Conservation (phyloP, 2,797 vertebrate genomes). For the Hirundo rustica region DNA sequence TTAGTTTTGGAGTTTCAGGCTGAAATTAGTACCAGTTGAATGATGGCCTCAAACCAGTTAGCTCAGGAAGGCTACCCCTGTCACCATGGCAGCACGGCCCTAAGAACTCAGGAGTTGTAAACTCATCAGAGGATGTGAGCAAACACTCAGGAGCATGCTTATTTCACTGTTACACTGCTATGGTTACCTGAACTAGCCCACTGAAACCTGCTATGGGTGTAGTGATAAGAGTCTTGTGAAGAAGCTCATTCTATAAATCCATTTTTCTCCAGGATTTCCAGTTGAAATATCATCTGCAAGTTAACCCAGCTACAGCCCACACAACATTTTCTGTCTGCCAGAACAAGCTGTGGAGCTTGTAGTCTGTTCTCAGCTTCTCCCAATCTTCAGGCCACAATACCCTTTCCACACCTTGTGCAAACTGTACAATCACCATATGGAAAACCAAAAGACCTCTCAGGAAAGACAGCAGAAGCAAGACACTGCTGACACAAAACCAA, state of each 20-base stretch:
- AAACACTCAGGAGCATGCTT: not conserved
- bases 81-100: not conserved
- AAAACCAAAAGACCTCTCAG: not conserved
- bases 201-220: not conserved
- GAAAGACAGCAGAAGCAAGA: not conserved
- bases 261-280: not conserved
- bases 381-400: fast-evolving
- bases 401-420: not conserved
- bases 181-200: not conserved
- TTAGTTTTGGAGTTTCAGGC: not conserved
- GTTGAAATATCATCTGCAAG: not conserved
- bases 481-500: not conserved
- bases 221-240: not conserved
- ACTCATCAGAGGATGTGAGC: not conserved
- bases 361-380: not conserved
- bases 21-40: not conserved
- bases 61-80: not conserved
- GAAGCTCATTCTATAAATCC: not conserved
- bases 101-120: not conserved
- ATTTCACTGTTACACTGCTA: not conserved
- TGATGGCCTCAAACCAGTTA: not conserved
- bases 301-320: not conserved
- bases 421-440: not conserved
- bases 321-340: not conserved
- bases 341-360: not conserved